Base-by-base conservation (phyloP, 2,888 invertebrate genomes). In the Boloria euphrosyne region DNA sequence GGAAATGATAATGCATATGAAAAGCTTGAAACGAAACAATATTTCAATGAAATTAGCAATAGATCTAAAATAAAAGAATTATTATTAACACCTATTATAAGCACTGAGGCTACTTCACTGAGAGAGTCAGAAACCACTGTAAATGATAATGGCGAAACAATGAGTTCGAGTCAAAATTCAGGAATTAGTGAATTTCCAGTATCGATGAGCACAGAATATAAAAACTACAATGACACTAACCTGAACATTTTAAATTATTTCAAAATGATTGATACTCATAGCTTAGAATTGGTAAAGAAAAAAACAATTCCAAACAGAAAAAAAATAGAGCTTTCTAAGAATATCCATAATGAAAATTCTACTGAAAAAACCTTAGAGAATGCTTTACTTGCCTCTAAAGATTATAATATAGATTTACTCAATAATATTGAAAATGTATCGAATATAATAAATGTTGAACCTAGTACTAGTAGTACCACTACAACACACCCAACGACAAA, bases 201-300 rank as follows among this genome's bases (percentile, higher is more conserved):
- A 18, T 31, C 44, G 14, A 38, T 31, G 44, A 57, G 59, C n/a
- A 46, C 43, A 10, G 47, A 65, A 38, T 55, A 64, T 59, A 4
- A 70, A 55, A 60, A 68, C 13, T 61, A 62, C 60, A 17, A 31
- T 16, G 65, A 67, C 18, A 67, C 64, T 5, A 71, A 67, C 13
- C 46, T 70, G 13, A 59, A 67, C 58, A 61, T 63, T 22, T 10
- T 58, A 22, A 54, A 70, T 43, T 62, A 72, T 51, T 70, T 76
- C 57, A 60, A 70, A 17, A 16, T 43, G 16, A 61, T 68, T 53
- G 70, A 76, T 65, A 62, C 66, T 47, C 71, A 74, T 18, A 73
- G 69, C 14, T 58, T 73, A 53, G 72, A 77, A 65, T 66, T 75
- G 14, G 59, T 76, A 1, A 77, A 76, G 73, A 73, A 68, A 13